These are phyloP conservation scores for Oreotrochilus melanogaster DNA, from an alignment of 2,113 vertebrate species.

Conservation along the genomic window DNA sequence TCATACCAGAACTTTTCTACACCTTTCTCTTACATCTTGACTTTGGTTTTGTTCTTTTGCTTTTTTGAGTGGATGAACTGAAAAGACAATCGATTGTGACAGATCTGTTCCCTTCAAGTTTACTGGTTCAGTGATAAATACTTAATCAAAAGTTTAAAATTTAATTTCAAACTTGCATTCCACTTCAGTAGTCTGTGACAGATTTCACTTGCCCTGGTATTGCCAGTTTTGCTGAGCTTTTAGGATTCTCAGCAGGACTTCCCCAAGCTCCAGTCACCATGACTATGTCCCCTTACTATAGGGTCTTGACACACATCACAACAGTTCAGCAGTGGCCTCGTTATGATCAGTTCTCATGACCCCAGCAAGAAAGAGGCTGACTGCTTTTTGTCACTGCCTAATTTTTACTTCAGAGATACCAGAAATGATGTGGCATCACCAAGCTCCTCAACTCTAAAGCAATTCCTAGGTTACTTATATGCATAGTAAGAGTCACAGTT, in stretches of 20 bases:
- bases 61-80: neutral
- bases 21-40: neutral
- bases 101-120: neutral
- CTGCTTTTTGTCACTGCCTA: neutral
- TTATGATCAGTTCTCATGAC: neutral
- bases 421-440: neutral
- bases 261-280: neutral
- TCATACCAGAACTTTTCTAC: neutral
- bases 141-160: neutral
- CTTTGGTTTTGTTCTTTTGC: neutral
- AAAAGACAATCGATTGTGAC: neutral
- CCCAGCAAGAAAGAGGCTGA: neutral
- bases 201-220: neutral
- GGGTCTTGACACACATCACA: fast-evolving
- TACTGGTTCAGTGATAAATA: neutral
- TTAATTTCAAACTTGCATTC: neutral
- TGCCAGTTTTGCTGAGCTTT: neutral
- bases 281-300: neutral
- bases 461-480: neutral
- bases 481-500: neutral
- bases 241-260: neutral
- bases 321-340: neutral
- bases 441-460: neutral
- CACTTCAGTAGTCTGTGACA: neutral
- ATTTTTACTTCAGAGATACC: neutral